Base-by-base conservation (phyloP, 2,797 vertebrate genomes). In the Menidia menidia region DNA sequence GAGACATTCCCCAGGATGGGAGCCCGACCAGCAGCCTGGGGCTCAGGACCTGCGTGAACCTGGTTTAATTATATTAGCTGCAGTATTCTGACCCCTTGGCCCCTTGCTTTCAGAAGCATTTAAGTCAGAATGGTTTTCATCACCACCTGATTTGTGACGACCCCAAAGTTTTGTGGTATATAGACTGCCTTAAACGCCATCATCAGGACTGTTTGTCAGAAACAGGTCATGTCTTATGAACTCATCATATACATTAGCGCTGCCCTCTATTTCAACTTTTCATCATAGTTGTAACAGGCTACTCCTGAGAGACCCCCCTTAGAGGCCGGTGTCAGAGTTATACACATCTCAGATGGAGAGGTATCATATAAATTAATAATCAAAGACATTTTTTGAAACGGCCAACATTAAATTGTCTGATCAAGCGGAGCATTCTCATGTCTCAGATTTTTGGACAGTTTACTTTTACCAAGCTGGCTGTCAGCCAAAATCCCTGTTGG, bases 31-130 rank as follows among this genome's bases (percentile, higher is more conserved):
- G 33, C 50, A 67, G 73, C 77, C 86, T 58, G 74, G 58, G 87
- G 83, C 81, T 68, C 55, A 47, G 55, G 82, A 88, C 88, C 90
- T 86, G 71, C 33, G 61, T 85, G 87, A 88, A 86, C 84, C 70
- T 67, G 81, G 51, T 85, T 86, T 90, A 89, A 87, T 92, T 91
- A 89, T 87, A 88, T 91, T 87, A 90, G 87, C 81, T 64, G 69
- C 76, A 84, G 89, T 81, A 80, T 88, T 90, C 84, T 81, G 84
- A 90, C 82, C 88, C 81, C 64, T 81, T 86, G 85, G 81, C 1
- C 84, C 77, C 82, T 72, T 73, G 78, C 83, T 86, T 91, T 91
- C 86, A 86, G 75, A 86, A 88, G 81, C 87, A 87, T 87, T 82
- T 86, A 74, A 82, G 77, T 81, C 77, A 81, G 82, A 82, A 84